phyloP scores from a whole-genome alignment of 2,797 vertebrate genomes.

The Enoplosus armatus region DNA sequence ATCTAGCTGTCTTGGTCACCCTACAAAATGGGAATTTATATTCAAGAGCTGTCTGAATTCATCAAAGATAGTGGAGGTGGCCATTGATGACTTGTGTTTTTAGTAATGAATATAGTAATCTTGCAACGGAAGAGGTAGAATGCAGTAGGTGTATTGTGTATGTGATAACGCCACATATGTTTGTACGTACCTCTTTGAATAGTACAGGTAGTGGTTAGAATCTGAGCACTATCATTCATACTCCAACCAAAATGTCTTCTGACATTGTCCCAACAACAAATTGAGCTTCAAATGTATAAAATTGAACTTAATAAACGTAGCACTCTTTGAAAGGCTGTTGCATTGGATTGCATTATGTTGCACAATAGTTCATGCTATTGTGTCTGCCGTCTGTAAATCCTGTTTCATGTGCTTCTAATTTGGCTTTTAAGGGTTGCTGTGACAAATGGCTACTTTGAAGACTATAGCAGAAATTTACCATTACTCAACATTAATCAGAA shows the following conservation, averaged over 20 bases:
- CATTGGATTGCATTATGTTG: neutral
- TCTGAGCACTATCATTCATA: neutral
- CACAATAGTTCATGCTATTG: neutral
- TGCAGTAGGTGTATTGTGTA: neutral
- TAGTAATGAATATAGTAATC: neutral
- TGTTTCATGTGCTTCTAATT: slow-evolving; percentile 19
- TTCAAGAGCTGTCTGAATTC: slow-evolving; percentile 11
- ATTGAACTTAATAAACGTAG: neutral
- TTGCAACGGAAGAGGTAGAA: neutral
- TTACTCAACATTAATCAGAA: slow-evolving; percentile 25
- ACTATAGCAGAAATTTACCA: slow-evolving; percentile 18
- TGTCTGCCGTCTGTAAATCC: slow-evolving; percentile 15
- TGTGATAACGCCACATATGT: neutral
- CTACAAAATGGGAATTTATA: slow-evolving; percentile 5
- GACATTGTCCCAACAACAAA: neutral
- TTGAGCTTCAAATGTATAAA: neutral
- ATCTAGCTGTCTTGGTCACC: neutral
- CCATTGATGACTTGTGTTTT: neutral
- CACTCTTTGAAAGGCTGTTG: neutral
- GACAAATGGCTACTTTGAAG: slow-evolving; percentile 31
- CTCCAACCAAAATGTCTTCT: neutral
- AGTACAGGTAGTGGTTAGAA: neutral
- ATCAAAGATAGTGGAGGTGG: slow-evolving; percentile 9
- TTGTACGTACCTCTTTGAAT: neutral
- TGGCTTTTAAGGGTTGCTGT: slow-evolving; percentile 27